Evolutionary conservation across 2,797 vertebrate genomes (phyloP), one percentile per base, ranked within the genome.

Genomic region (Halcyon chelicuti): DNA sequence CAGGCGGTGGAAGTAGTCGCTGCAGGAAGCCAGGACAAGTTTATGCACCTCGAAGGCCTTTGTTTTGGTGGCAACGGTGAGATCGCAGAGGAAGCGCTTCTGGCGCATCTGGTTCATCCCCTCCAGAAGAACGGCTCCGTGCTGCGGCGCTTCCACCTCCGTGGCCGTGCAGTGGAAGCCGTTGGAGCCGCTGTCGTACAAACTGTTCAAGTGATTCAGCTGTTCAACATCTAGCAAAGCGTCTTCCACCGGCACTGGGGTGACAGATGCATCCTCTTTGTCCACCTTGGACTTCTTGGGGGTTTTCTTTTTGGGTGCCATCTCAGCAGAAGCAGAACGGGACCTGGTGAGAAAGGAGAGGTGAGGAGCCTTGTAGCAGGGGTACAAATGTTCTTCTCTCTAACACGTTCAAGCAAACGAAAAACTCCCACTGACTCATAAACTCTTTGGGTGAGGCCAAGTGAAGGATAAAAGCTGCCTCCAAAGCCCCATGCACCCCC

Each of bases 31-130:
- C 95, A 99, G 98, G 65, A 99, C 95, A 54, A 98, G 96, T 91
- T 98, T 99, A 93, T 99, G 99, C 70, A 99, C 98, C 39, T 98
- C 97, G 0, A 99, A 99, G 91, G 98, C 98, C 83, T 99, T 99
- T 0, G 98, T 98, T 98, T 99, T 99, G 87, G 98, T 99, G 97
- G 98, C 98, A 86, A 99, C 44, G 88, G 98, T 98, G 97, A 99
- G 96, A 80, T 99, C 98, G 2, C 99, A 99, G 92, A 99, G 98
- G 94, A 99, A 98, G 55, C 91, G 98, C 84, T 99, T 98, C 96
- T 99, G 98, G 3, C 98, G 98, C 99, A 99, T 98, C 91, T 98
- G 98, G 94, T 98, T 98, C 92, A 99, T 97, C 97, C 98, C 98
- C 96, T 98, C 98, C 97, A 99, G 97, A 78, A 98, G 95, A 25